A percentile compares a stretch with the other conserved stretches of the same genome.
Conservation (phyloP, 2,888 invertebrate species). For the Adelphocoris suturalis region DNA sequence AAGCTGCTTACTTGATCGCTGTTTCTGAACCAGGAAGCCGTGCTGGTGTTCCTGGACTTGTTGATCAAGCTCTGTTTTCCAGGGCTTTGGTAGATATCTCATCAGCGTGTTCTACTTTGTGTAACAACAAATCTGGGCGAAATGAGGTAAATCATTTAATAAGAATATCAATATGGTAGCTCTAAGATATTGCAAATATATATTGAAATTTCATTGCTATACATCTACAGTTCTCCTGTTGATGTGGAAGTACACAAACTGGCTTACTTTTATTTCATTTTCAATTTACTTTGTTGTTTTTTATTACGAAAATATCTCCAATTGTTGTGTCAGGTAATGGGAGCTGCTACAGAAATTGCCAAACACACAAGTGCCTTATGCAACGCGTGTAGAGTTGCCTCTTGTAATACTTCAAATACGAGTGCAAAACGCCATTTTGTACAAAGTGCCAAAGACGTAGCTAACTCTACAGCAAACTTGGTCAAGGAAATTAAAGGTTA, state of each 20-base stretch:
- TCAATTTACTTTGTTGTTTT: too few species aligned
- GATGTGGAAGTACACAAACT: too few species aligned
- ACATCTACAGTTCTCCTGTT: too few species aligned
- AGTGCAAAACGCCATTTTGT: constrained; percentile 98
- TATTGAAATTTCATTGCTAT: too few species aligned
- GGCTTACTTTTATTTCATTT: too few species aligned
- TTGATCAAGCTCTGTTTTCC: constrained; percentile 92
- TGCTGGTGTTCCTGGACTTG: constrained; percentile 92
- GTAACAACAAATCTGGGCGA: constrained; percentile 73
- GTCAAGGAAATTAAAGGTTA: constrained; percentile 94
- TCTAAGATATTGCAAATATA: too few species aligned
- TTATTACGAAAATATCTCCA: too few species aligned
- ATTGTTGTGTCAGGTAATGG: constrained; percentile 79
- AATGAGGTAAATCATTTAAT: constrained; percentile 68
- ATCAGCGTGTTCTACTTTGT: constrained; percentile 89
- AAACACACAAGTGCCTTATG: constrained; percentile 97
- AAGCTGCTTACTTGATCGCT: constrained; percentile 96
- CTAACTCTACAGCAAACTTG: constrained; percentile 94
- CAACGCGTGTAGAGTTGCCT: constrained; percentile 95
- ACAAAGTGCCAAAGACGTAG: constrained; percentile 97
- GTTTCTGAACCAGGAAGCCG: constrained; percentile 94
- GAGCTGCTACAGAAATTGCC: constrained; percentile 95
- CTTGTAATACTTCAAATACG: constrained; percentile 92
- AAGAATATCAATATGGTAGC: too few species aligned
- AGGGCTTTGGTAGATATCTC: constrained; percentile 94